Conservation (phyloP, 1,140 invertebrate species). For the Aplysia californica region DNA sequence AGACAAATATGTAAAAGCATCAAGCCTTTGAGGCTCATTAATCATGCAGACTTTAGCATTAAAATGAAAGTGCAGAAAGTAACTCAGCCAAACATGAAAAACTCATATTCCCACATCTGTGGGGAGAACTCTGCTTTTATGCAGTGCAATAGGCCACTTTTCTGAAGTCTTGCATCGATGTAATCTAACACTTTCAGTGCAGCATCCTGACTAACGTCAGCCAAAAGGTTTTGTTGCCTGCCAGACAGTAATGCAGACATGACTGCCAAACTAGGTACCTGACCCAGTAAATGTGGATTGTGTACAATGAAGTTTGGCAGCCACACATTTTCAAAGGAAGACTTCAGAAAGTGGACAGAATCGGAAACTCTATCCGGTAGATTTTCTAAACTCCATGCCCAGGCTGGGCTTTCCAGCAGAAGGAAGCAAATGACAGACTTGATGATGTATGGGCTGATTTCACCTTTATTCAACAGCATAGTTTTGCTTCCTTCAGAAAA, state of each 20-base stretch:
- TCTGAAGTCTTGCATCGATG: slow-evolving; percentile 44
- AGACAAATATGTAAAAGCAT: no score
- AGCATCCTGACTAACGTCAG: slow-evolving; percentile 35
- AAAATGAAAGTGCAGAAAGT: background rate
- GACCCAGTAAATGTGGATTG: slow-evolving; percentile 49
- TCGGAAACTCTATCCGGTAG: slow-evolving; percentile 54
- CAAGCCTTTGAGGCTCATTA: no score
- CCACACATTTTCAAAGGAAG: slow-evolving; percentile 41
- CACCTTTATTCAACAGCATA: slow-evolving; percentile 44
- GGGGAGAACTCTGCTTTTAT: slow-evolving; percentile 55
- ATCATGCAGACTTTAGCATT: background rate
- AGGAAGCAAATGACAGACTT: slow-evolving; percentile 50
- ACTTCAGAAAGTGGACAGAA: slow-evolving; percentile 46
- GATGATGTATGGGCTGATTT: slow-evolving; percentile 41
- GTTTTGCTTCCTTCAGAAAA: slow-evolving; percentile 41
- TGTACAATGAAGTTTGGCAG: slow-evolving; percentile 54
- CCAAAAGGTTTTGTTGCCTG: slow-evolving; percentile 50
- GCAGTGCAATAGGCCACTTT: slow-evolving; percentile 44
- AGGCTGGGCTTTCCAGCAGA: slow-evolving; percentile 47
- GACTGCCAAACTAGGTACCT: slow-evolving; percentile 45
- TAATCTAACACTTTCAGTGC: slow-evolving; percentile 44
- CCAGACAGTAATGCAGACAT: slow-evolving; percentile 37
- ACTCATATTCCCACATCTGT: slow-evolving; percentile 62
- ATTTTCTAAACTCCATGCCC: slow-evolving; percentile 44
- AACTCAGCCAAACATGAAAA: slow-evolving; percentile 51